These are phyloP conservation scores for Potorous gilbertii DNA, from an alignment of 2,797 vertebrate species.

Conservation along the genomic window DNA sequence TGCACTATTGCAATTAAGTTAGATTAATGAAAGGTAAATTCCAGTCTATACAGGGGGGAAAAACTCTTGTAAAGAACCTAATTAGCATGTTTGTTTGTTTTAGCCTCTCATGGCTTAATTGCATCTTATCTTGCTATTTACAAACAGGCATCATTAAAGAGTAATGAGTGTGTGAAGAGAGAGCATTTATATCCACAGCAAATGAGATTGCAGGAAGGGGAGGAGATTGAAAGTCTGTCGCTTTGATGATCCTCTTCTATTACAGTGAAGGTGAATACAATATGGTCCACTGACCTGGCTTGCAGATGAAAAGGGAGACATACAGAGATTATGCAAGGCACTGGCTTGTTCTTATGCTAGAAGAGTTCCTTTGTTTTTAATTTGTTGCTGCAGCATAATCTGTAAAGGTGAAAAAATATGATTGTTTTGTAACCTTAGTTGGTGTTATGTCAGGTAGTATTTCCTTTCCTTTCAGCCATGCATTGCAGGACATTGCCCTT, in stretches of 20 bases:
- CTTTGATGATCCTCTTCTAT: background rate
- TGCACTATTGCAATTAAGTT: conserved; percentile 86
- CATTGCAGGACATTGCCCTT: conserved; percentile 68
- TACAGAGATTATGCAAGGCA: conserved; percentile 10
- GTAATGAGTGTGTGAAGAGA: conserved; percentile 77
- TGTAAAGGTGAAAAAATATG: conserved; percentile 42
- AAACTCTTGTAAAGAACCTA: conserved; percentile 84
- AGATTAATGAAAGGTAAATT: conserved; percentile 91
- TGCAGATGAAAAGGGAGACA: conserved; percentile 26
- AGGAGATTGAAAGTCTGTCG: conserved; percentile 13
- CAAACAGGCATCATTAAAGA: conserved; percentile 87
- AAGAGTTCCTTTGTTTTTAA: conserved; percentile 13
- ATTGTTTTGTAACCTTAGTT: conserved; percentile 28
- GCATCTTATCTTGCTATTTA: conserved; percentile 89
- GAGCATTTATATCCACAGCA: conserved; percentile 63
- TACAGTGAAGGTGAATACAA: conserved; percentile 10
- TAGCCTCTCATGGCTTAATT: conserved; percentile 88
- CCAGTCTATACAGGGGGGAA: conserved; percentile 80
- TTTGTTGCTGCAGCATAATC: conserved; percentile 28
- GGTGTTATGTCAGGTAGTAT: conserved; percentile 33
- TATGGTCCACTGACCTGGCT: background rate
- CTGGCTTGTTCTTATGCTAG: conserved; percentile 62
- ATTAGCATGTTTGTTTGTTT: conserved; percentile 87
- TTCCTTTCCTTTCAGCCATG: conserved; percentile 57
- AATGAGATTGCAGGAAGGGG: conserved; percentile 24